Conservation (phyloP, 2,113 vertebrate species). For the Otis tarda region DNA sequence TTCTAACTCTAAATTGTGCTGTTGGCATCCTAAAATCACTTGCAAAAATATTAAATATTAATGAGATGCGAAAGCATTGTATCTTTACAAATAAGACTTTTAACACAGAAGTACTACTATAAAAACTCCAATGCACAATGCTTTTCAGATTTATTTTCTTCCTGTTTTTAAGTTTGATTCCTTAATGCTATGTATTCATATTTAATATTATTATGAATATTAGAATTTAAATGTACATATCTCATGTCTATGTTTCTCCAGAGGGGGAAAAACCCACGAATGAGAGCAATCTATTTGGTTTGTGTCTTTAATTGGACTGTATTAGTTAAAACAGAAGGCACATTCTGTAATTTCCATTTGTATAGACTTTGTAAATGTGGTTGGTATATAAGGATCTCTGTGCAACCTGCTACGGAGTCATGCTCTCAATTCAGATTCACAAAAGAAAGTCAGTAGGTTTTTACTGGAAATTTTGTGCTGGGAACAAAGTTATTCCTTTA, state of each 20-base stretch:
- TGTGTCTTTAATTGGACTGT: background rate
- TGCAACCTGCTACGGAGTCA: background rate
- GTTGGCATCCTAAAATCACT: background rate
- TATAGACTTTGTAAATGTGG: background rate
- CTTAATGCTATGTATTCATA: background rate
- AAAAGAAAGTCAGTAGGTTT: background rate
- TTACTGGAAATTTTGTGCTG: background rate
- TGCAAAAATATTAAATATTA: background rate
- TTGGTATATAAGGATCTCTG: background rate
- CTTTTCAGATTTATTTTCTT: background rate
- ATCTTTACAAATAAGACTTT: background rate
- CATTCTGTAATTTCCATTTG: background rate
- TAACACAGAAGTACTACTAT: background rate
- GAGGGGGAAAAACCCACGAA: rapidly evolving
- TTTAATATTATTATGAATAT: background rate
- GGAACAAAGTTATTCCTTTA: background rate
- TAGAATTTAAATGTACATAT: background rate
- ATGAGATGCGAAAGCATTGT: background rate
- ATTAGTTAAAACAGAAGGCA: background rate
- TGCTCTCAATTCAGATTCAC: background rate
- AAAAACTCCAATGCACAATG: background rate
- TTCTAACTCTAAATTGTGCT: background rate
- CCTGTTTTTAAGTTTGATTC: background rate
- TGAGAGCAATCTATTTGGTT: background rate
- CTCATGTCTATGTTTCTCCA: background rate